Conservation (phyloP, 2,888 invertebrate species). For the Platynereis dumerilii region DNA sequence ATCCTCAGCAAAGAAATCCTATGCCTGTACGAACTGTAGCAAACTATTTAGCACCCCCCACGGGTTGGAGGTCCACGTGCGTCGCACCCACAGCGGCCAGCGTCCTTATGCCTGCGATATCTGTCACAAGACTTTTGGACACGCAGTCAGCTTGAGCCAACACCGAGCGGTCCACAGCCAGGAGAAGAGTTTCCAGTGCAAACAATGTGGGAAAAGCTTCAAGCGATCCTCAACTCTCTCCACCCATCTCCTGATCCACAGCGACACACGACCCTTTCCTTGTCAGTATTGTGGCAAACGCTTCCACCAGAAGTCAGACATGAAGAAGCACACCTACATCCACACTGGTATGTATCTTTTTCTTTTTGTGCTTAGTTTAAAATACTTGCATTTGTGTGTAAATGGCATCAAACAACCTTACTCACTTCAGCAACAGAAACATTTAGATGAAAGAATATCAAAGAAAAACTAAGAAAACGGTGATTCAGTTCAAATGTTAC, state of each 20-base stretch:
- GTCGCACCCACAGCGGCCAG: constrained; percentile 88
- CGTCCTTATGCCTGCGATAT: constrained; percentile 95
- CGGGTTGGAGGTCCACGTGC: constrained; percentile 94
- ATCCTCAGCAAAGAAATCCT: constrained; percentile 58
- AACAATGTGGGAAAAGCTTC: constrained; percentile 96
- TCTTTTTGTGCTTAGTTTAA: too few relatives aligned
- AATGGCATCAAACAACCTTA: too few relatives aligned
- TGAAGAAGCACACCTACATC: constrained; percentile 99
- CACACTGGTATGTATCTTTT: constrained; percentile 77
- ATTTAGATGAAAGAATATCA: too few relatives aligned
- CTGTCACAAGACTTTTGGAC: constrained; percentile 97
- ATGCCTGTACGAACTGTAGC: constrained; percentile 95
- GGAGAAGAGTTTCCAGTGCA: constrained; percentile 69
- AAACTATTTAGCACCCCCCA: constrained; percentile 98
- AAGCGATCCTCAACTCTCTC: constrained; percentile 94
- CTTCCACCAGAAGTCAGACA: constrained; percentile 98
- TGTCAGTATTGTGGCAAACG: constrained; percentile 98
- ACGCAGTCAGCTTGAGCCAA: constrained; percentile 89
- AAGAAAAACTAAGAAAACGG: too few relatives aligned
- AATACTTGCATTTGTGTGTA: too few relatives aligned
- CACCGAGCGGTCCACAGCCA: constrained; percentile 76
- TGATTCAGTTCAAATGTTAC: too few relatives aligned
- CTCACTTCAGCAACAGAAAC: too few relatives aligned
- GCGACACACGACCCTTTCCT: constrained; percentile 94
- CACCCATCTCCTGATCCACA: constrained; percentile 95